Conservation (phyloP, 2,888 invertebrate species). For the Oeneis ivallda region DNA sequence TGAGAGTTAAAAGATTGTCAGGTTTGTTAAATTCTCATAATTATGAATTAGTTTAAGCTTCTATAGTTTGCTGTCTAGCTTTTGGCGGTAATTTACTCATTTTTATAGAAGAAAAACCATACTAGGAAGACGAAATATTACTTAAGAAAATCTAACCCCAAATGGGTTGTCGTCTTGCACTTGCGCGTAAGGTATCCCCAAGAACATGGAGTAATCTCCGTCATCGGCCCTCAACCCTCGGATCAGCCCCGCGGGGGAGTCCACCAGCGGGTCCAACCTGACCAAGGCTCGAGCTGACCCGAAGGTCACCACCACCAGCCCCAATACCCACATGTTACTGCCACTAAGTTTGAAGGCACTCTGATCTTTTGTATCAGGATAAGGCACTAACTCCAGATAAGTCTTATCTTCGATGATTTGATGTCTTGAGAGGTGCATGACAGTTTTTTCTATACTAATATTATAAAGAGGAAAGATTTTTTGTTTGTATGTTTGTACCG, state of each 20-base stretch:
- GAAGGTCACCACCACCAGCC: background rate
- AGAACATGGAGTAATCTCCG: conserved; percentile 54
- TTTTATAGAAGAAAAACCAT: too few species aligned
- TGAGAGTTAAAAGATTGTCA: too few species aligned
- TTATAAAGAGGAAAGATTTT: too few species aligned
- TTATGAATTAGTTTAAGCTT: too few species aligned
- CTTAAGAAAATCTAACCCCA: conserved; percentile 50
- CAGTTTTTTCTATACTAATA: background rate
- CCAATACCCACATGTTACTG: conserved; percentile 19
- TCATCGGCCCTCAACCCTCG: conserved; percentile 48
- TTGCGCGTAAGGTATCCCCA: conserved; percentile 63
- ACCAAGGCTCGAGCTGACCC: conserved; percentile 10
- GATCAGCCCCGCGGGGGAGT: conserved; percentile 48
- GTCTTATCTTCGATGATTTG: background rate
- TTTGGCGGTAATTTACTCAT: too few species aligned
- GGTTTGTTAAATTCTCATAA: too few species aligned
- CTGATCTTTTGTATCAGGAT: background rate
- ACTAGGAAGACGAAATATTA: too few species aligned
- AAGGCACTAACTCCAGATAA: background rate
- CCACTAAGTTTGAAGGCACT: background rate
- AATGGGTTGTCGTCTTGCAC: conserved; percentile 59
- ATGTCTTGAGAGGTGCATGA: background rate
- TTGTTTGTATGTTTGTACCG: too few species aligned
- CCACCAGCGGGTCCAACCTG: conserved; percentile 49
- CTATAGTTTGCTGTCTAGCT: too few species aligned